phyloP scores from a whole-genome alignment of 1,140 invertebrate genomes.

The Thereuonema tuberculata region DNA sequence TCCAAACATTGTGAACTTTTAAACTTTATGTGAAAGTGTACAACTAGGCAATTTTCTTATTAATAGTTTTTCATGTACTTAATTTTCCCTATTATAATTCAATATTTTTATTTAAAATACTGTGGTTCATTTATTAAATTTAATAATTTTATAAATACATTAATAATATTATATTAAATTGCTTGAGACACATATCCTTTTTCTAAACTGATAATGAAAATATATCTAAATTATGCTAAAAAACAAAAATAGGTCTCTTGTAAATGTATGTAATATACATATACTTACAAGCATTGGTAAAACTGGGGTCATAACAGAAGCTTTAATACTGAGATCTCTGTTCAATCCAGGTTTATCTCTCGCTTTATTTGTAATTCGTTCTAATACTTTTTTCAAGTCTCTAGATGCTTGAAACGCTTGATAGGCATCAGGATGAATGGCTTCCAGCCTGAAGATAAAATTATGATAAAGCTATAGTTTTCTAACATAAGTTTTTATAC shows the following conservation, averaged over 20 bases:
- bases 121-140: too few species aligned
- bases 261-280: not conserved
- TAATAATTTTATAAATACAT: too few species aligned
- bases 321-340: conserved; percentile 33
- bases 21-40: too few species aligned
- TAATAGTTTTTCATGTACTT: too few species aligned
- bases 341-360: conserved; percentile 8
- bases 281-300: conserved; percentile 65
- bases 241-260: conserved; percentile 1
- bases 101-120: too few species aligned
- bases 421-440: conserved; percentile 71
- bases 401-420: conserved; percentile 69
- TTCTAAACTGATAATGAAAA: not conserved
- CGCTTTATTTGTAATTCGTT: too few species aligned
- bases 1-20: too few species aligned
- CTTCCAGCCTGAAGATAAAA: conserved; percentile 50
- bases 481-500: too few species aligned
- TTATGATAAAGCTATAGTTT: conserved; percentile 24
- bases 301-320: conserved; percentile 67
- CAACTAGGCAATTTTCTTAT: too few species aligned
- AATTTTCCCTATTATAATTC: too few species aligned
- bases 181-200: not conserved
- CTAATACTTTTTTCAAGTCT: too few species aligned
- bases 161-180: too few species aligned
- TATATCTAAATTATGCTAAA: not conserved